Conservation (phyloP, 1,140 invertebrate species). For the Pseudachorutes palmiensis region DNA sequence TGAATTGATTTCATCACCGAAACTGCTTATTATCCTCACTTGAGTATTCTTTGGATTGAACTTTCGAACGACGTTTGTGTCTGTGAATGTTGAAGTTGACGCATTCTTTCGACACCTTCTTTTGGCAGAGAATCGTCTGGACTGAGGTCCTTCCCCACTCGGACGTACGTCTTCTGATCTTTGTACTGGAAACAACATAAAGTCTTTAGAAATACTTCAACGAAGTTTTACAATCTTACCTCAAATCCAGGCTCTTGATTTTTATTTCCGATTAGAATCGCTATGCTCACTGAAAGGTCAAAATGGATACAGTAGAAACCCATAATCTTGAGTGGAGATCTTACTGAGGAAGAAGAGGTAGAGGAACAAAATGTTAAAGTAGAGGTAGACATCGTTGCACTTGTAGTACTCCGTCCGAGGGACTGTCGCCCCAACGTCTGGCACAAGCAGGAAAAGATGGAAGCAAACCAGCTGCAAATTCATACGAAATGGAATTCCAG, state of each 20-base stretch:
- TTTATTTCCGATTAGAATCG: conserved; percentile 3
- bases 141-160: neutral
- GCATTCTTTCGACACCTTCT: neutral
- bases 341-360: conserved; percentile 43
- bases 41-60: neutral
- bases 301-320: conserved; percentile 31
- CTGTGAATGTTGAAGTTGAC: neutral
- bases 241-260: conserved; percentile 1
- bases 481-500: neutral
- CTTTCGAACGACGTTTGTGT: conserved; percentile 8
- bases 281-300: neutral
- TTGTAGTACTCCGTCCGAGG: conserved; percentile 13
- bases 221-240: neutral
- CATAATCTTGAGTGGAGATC: conserved; percentile 39
- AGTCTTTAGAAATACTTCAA: neutral
- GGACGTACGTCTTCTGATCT: conserved; percentile 7
- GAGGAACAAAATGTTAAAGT: conserved; percentile 13
- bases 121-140: neutral
- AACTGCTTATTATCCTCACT: neutral
- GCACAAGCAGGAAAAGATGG: conserved; percentile 5
- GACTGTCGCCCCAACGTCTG: conserved; percentile 11
- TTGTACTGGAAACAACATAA: conserved; percentile 6
- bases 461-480: neutral
- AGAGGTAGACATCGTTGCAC: conserved; percentile 14
- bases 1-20: neutral